These are phyloP conservation scores for Piprites chloris DNA, from an alignment of 2,113 vertebrate genomes.

Conservation along the genomic window DNA sequence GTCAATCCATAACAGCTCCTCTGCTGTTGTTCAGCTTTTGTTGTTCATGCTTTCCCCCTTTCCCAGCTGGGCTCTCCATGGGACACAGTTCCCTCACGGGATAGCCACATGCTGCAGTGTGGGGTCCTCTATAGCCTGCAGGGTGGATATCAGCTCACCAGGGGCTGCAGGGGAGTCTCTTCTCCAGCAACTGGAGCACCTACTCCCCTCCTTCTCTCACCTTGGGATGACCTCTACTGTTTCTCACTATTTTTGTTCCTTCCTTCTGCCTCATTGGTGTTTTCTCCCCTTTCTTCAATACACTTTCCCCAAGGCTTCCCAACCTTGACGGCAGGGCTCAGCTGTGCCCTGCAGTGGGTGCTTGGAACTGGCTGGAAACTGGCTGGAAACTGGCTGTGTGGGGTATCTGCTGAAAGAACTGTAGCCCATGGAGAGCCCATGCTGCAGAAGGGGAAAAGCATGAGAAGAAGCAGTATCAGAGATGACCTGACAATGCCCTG, in stretches of 20 bases:
- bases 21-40: neutral
- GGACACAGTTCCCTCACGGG: neutral
- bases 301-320: neutral
- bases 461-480: neutral
- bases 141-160: neutral
- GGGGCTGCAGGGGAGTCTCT: neutral
- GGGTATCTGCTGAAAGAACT: neutral
- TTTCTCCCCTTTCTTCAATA: neutral
- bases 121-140: neutral
- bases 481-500: neutral
- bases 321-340: neutral
- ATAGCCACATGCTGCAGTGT: neutral
- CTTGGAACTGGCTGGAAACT: neutral
- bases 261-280: neutral
- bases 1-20: neutral
- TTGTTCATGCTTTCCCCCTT: neutral
- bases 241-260: neutral
- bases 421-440: rapidly evolving
- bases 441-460: neutral
- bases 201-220: neutral
- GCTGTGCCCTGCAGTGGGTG: neutral
- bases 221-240: neutral
- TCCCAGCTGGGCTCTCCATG: neutral
- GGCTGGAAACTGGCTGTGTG: neutral
- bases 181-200: neutral